Percentiles rank a stretch among this genome's conserved stretches.
These are phyloP conservation scores for Drosophila quinaria DNA, from an alignment of 2,888 invertebrate species.

Conservation along the genomic window DNA sequence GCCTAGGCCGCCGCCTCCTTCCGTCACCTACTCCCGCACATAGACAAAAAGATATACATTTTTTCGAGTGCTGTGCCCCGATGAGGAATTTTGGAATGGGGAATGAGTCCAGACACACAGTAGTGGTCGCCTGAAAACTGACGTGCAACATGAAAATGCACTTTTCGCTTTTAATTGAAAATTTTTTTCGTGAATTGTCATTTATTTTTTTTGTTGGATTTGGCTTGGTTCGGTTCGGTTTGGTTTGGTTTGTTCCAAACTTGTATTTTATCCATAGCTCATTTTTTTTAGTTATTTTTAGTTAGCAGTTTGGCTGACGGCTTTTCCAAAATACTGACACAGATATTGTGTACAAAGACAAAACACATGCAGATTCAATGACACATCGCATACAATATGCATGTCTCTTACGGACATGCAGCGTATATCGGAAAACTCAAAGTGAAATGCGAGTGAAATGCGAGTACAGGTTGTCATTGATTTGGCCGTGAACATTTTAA, in stretches of 20 bases:
- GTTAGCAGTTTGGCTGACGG: conserved; percentile 41
- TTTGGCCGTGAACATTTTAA: conserved; percentile 62
- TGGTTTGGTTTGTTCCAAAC: conserved; percentile 43
- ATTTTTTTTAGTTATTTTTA: conserved; percentile 51
- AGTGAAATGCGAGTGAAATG: no score
- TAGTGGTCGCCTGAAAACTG: conserved; percentile 54
- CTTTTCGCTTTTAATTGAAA: conserved; percentile 81
- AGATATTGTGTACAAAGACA: conserved; percentile 13
- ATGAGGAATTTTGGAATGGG: no score
- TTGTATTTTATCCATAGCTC: conserved; percentile 9
- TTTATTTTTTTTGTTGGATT: conserved; percentile 58
- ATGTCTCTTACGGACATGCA: conserved; percentile 22
- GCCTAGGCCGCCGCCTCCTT: conserved; percentile 24
- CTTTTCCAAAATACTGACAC: conserved; percentile 41
- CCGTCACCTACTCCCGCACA: conserved; percentile 4
- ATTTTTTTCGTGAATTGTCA: conserved; percentile 72
- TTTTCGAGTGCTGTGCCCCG: conserved; percentile 38
- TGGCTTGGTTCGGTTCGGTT: conserved; percentile 16
- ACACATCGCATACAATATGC: conserved; percentile 37
- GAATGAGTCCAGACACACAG: conserved; percentile 27
- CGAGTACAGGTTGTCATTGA: conserved; percentile 65
- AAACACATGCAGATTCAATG: conserved; percentile 20
- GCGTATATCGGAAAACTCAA: conserved; percentile 55
- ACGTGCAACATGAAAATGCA: conserved; percentile 82
- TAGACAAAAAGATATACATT: conserved; percentile 28